Evolutionary conservation across 2,113 vertebrate genomes (phyloP), one percentile per base, ranked within the genome.

Genomic region (Diadophis punctatus): DNA sequence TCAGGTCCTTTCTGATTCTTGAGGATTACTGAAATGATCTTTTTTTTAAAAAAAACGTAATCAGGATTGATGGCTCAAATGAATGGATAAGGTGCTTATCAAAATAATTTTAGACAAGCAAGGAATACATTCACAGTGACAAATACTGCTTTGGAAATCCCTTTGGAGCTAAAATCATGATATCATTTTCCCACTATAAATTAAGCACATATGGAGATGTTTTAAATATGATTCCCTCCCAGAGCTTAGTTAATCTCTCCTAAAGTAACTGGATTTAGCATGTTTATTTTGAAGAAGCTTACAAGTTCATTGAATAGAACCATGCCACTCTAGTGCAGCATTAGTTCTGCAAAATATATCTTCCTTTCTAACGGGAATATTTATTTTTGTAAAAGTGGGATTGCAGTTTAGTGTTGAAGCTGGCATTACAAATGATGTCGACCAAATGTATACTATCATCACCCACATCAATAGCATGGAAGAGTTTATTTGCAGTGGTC

Each of bases 71-170:
- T 85, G 91, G 23, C 43, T 74, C 34, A 84, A 90, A 25, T 30
- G 63, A 86, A 90, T 90, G 90, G 92, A 48, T 74, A 74, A 74
- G 87, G 8, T 90, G 27, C 74, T 89, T 93, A 89, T 86, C 90
- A 91, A 92, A 94, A 52, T 58, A 92, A 94, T 95, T 92, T 91
- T 85, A 95, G 93, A 52, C 8, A 91, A 18, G 30, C 39, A 88
- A 87, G 8, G 30, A 89, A 85, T 58, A 8, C n/a, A 90, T 88
- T 93, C 87, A 84, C 16, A 52, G 89, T 94, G 93, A 94, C 55
- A 94, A 93, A 92, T 43, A 8, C 25, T 4, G 9, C 9, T 86
- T 51, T 90, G 93, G 60, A 84, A 92, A 93, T 4, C 30, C 3
- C 90, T 10, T 6, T 93, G 25, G 7, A 89, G 58, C 23, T 34